Evolutionary conservation across 1,140 invertebrate species (phyloP).

Genomic region (Macrobrachium nipponense): DNA sequence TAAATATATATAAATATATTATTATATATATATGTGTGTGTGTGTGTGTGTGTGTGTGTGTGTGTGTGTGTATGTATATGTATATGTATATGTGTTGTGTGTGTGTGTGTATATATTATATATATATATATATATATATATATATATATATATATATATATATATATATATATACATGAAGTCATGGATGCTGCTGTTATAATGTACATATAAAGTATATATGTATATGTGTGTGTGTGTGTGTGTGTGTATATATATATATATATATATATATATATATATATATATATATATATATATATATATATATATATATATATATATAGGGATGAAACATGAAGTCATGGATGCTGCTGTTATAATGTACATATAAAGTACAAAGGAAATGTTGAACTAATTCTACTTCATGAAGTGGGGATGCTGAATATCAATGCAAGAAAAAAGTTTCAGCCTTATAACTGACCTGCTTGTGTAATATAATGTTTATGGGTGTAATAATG

Average conservation of each 20-base stretch:
- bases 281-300: slow-evolving; percentile 1
- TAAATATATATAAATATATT: slow-evolving; percentile 3
- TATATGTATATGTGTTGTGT: not conserved
- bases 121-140: slow-evolving; percentile 5
- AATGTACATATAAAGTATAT: not conserved
- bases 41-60: not conserved
- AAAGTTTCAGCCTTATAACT: too few relatives aligned
- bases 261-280: slow-evolving; percentile 1
- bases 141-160: not conserved
- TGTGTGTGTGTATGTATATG: not conserved
- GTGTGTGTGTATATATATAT: not conserved
- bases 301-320: not conserved
- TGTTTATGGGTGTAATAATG: too few relatives aligned
- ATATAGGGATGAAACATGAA: too few relatives aligned
- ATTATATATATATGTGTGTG: not conserved
- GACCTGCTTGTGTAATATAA: too few relatives aligned
- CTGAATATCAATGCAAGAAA: too few relatives aligned
- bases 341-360: too few relatives aligned
- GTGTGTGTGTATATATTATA: not conserved
- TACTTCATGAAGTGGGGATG: too few relatives aligned
- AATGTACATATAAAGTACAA: too few relatives aligned
- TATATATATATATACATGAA: not conserved
- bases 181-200: too few relatives aligned
- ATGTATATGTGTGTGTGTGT: not conserved
- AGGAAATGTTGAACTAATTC: too few relatives aligned